Percentiles rank a stretch among this genome's conserved stretches.
Evolutionary conservation across 2,888 invertebrate species (phyloP).

Genomic region (Allacma fusca): DNA sequence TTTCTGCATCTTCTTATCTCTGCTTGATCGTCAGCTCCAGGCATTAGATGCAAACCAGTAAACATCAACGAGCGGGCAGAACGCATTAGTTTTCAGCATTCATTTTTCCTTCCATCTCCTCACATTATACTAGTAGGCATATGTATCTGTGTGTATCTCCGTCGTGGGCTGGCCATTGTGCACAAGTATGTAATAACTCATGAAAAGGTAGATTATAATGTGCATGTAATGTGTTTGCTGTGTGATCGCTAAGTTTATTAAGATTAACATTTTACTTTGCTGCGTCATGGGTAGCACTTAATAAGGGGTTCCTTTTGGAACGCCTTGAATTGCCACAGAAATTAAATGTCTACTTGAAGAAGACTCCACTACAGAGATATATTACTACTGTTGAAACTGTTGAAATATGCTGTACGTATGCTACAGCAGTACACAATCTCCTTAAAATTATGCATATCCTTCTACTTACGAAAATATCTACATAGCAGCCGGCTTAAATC

Average conservation of each 20-base stretch:
- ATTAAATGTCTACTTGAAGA: background rate
- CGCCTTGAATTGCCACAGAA: background rate
- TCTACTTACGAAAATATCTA: too few relatives aligned
- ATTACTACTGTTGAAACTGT: too few relatives aligned
- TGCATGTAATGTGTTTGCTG: background rate
- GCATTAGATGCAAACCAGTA: background rate
- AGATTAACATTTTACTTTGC: slow-evolving; percentile 37
- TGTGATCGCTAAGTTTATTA: slow-evolving; percentile 34
- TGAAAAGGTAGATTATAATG: background rate
- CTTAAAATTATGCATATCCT: too few relatives aligned
- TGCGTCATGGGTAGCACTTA: slow-evolving; percentile 29
- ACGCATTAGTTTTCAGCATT: background rate
- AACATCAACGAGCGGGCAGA: slow-evolving; percentile 1
- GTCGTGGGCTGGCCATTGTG: too few relatives aligned
- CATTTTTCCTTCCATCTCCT: background rate
- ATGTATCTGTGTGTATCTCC: too few relatives aligned
- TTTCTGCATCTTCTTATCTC: slow-evolving; percentile 12
- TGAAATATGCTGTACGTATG: too few relatives aligned
- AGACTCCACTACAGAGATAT: too few relatives aligned
- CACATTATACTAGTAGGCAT: background rate
- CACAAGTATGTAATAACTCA: background rate
- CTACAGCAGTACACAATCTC: too few relatives aligned
- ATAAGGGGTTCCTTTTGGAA: slow-evolving; percentile 30
- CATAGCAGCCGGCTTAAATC: too few relatives aligned
- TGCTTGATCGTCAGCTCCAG: slow-evolving; percentile 13